Percentiles rank a stretch among this genome's conserved stretches.
phyloP scores from a whole-genome alignment of 2,888 invertebrate species.

The Sarcophaga carnaria region DNA sequence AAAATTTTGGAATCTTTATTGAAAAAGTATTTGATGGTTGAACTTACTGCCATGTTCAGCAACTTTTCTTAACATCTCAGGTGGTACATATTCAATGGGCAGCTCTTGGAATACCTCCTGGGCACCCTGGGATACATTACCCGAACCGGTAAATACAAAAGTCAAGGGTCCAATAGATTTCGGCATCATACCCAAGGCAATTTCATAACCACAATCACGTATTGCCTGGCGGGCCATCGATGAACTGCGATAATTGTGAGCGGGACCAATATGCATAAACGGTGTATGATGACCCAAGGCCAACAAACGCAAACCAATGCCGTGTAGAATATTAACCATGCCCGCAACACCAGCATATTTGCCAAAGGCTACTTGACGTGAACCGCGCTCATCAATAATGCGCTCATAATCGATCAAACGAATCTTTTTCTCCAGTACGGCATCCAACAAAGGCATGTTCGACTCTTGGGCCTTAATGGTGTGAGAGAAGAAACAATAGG shows the following conservation, averaged over 20 bases:
- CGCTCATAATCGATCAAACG: constrained; percentile 98
- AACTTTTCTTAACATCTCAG: constrained; percentile 96
- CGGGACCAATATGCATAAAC: constrained; percentile 99
- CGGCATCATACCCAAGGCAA: constrained; percentile 97
- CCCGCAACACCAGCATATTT: constrained; percentile 99
- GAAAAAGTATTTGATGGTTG: neutral
- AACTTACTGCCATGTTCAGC: constrained; percentile 96
- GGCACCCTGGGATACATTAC: constrained; percentile 97
- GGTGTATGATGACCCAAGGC: constrained; percentile 99
- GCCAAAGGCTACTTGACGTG: constrained; percentile 98
- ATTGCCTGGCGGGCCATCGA: constrained; percentile 99
- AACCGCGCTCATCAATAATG: constrained; percentile 93
- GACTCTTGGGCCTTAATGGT: constrained; percentile 99
- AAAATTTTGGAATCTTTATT: neutral
- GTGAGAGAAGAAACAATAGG: constrained; percentile 99
- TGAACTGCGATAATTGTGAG: constrained; percentile 98
- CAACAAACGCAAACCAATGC: constrained; percentile 93
- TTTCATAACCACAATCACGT: constrained; percentile 99
- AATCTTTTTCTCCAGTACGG: constrained; percentile 97
- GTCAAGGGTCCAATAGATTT: constrained; percentile 98
- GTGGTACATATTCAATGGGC: constrained; percentile 98
- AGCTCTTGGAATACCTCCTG: constrained; percentile 97
- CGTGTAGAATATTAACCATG: constrained; percentile 99
- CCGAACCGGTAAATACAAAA: constrained; percentile 98
- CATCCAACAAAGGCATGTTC: constrained; percentile 98